Evolutionary conservation across 2,888 invertebrate species (phyloP), one percentile per base, ranked within the genome.

Genomic region (Elmis aenea): DNA sequence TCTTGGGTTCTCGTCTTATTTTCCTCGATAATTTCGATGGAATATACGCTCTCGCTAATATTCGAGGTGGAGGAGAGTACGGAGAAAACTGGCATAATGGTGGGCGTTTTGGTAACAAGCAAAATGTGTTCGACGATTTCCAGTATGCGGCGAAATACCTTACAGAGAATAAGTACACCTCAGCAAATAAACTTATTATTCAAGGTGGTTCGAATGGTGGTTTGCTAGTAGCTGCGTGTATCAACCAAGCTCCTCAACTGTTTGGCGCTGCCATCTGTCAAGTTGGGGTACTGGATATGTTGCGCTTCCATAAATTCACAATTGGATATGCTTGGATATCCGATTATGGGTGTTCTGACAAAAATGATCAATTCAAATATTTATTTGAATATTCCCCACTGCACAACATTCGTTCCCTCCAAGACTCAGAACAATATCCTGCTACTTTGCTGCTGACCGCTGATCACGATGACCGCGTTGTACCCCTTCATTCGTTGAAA

Each of bases 141-240:
- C 88, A 90, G 61, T 74, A 78, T 33, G 94, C 95, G 1, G 96
- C 90, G 0, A 83, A 94, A 67, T 93, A 86, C 72, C 77, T 97
- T 25, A 76, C 92, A 13, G 61, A 71, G 3, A 77, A 88, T 51
- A 76, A 81, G n/a, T 93, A 91, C 68, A 93, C 95, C 0, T 71
- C 66, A 13, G 71, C 81, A 5, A 67, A 75, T 32, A 85, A 83
- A 62, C 64, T 96, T 43, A 83, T 83, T 8, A 92, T 93, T 53
- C 87, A 93, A 68, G 99, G 99, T 10, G 95, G 88, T 13, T 96
- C 95, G 32, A 99, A 99, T 72, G 97, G 99, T 1, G 99, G 99
- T 0, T 76, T 97, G 33, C 72, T 97, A n/a, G 88, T 96, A 6
- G 94, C 87, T 2, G 94, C 95, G 8, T 92, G 92, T 62, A 79